Conservation (phyloP, 2,888 invertebrate species). For the Parnassius apollo region DNA sequence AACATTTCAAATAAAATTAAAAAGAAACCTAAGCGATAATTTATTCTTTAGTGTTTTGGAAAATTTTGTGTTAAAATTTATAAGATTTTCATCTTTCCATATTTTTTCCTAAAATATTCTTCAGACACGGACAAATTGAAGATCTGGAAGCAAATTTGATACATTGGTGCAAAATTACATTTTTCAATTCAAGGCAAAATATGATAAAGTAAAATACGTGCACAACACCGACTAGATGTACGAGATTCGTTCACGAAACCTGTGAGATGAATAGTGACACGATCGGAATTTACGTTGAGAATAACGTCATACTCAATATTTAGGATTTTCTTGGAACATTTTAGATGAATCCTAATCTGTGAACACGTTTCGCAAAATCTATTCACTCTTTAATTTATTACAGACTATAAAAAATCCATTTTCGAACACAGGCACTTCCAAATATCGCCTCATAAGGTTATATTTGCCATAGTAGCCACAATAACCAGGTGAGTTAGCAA, state of each 20-base stretch:
- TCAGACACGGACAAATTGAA: neutral
- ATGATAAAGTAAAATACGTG: neutral
- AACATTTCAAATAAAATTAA: too few species aligned
- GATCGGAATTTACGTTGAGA: neutral
- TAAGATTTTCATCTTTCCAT: neutral
- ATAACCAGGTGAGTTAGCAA: too few species aligned
- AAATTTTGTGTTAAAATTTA: too few species aligned
- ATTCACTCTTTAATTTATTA: too few species aligned
- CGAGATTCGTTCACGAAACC: neutral
- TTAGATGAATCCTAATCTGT: too few species aligned
- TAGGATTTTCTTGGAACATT: neutral
- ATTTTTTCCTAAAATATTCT: neutral
- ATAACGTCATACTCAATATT: neutral
- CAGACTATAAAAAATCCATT: too few species aligned
- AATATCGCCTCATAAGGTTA: too few species aligned
- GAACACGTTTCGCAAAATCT: too few species aligned
- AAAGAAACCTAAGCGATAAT: too few species aligned
- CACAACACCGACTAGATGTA: neutral
- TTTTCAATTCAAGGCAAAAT: neutral
- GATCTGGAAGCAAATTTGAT: neutral
- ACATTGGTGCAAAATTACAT: neutral
- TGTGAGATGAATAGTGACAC: neutral
- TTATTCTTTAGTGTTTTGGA: too few species aligned
- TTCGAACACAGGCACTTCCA: too few species aligned
- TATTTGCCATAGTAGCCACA: too few species aligned